A percentile compares a stretch with the other conserved stretches of the same genome.
Conservation (phyloP, 1,140 invertebrate species). For the Neodiprion virginianus region DNA sequence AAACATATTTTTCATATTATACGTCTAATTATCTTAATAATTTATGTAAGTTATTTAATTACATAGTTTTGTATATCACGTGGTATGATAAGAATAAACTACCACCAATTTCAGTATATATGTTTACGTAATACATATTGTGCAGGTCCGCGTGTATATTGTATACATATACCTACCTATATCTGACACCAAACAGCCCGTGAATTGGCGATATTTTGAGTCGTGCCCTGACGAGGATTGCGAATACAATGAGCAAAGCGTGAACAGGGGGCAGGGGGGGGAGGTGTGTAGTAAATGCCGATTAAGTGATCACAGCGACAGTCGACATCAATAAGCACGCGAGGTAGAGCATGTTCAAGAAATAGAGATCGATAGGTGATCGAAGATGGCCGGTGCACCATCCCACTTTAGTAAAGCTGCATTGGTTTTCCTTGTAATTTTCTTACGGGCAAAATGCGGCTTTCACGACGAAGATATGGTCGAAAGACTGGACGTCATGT, state of each 20-base stretch:
- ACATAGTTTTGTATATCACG: background rate
- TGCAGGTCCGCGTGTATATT: too few relatives aligned
- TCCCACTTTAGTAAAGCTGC: background rate
- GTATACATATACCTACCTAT: too few relatives aligned
- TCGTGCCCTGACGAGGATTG: too few relatives aligned
- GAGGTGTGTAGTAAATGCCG: too few relatives aligned
- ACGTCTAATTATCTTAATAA: background rate
- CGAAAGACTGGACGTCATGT: conserved; percentile 9
- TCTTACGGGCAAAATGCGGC: background rate
- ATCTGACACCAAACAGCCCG: too few relatives aligned
- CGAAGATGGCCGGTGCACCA: background rate
- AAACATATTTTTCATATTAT: conserved; percentile 14
- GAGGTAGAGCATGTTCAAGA: too few relatives aligned
- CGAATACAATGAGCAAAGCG: too few relatives aligned
- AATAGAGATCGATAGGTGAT: background rate
- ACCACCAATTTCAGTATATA: background rate
- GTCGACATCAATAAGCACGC: too few relatives aligned
- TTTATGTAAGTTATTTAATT: conserved; percentile 10
- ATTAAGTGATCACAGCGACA: too few relatives aligned
- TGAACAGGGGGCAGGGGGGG: too few relatives aligned
- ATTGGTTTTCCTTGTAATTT: background rate
- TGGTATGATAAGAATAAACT: background rate
- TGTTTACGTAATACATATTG: too few relatives aligned
- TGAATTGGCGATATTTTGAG: too few relatives aligned
- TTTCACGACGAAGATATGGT: background rate